Base-by-base conservation (phyloP, 2,113 vertebrate species). In the Cacatua alba region DNA sequence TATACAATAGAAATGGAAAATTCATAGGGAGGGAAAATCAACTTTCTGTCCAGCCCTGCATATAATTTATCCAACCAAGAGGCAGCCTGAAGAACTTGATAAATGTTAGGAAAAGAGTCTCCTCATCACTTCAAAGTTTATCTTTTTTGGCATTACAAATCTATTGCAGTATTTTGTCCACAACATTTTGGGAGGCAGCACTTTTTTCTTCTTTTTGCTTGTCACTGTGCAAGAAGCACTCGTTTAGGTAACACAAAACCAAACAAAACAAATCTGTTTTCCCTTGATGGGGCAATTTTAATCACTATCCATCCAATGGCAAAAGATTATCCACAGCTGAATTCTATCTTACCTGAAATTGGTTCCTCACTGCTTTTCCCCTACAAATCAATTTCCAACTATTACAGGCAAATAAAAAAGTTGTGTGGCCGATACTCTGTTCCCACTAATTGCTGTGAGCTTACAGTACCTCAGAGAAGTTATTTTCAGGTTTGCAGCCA, bases 401-500 rank as follows among this genome's bases (percentile, higher is more conserved):
- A 67, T 80, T 18, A 71, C 7, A 70, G 71, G 11, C 70, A 92
- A 89, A 46, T 52, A 72, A 72, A 62, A 26, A 93, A 53, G 11
- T 18, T 62, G 1, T 57, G 29, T 24, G 31, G 46, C 19, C 44
- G 77, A 37, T 46, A 71, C 70, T 90, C 43, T 68, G 46, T 46
- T 94, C 23, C 55, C 51, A 81, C 8, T 89, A 74, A 74, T 33
- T 88, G 94, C 84, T 82, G 78, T 62, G 44, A 74, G 44, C 19
- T 76, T 95, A 44, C 33, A 82, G n/a, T 63, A 74, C 68, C 49
- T 86, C 76, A 81, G 51, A 77, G 39, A 80, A 86, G 44, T 82
- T 91, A 79, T 94, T 90, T 92, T 76, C 63, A 88, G 39, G 29
- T 79, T 83, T 94, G 31, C 67, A 90, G 59, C 67, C 68, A 90